Evolutionary conservation across 1,140 invertebrate genomes (phyloP).

Genomic region (Drosophila mauritiana): DNA sequence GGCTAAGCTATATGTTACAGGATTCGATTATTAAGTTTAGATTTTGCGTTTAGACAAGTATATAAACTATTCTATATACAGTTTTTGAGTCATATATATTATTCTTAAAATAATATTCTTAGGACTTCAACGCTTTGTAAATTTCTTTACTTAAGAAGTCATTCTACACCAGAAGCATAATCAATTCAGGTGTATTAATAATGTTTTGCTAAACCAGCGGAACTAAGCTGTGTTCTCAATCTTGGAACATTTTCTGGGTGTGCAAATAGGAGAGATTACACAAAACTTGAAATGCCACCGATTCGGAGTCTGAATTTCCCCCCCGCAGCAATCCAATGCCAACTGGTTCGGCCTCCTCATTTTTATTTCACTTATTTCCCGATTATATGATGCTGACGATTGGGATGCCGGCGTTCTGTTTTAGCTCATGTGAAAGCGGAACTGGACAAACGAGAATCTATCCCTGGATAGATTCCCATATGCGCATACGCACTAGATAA

Average conservation of each 20-base stretch:
- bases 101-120: neutral
- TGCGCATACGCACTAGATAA: slow-evolving; percentile 46
- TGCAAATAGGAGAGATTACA: slow-evolving; percentile 39
- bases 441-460: slow-evolving; percentile 48
- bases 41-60: neutral
- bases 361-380: slow-evolving; percentile 60
- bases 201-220: neutral
- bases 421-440: slow-evolving; percentile 45
- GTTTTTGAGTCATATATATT: no score
- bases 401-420: slow-evolving; percentile 12
- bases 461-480: slow-evolving; percentile 14
- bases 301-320: slow-evolving; percentile 22
- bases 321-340: neutral
- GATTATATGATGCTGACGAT: slow-evolving; percentile 28
- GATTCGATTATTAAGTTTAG: no score
- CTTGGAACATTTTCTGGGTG: slow-evolving; percentile 2
- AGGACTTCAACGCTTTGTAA: neutral
- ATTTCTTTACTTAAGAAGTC: neutral
- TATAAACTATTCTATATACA: no score
- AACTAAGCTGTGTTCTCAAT: slow-evolving; percentile 26
- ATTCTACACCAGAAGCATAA: neutral
- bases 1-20: neutral
- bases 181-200: slow-evolving; percentile 23
- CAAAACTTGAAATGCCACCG: slow-evolving; percentile 34
- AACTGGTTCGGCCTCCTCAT: slow-evolving; percentile 50